Evolutionary conservation across 2,113 vertebrate species (phyloP), one percentile per base, ranked within the genome.

Genomic region (Crotophaga sulcirostris): DNA sequence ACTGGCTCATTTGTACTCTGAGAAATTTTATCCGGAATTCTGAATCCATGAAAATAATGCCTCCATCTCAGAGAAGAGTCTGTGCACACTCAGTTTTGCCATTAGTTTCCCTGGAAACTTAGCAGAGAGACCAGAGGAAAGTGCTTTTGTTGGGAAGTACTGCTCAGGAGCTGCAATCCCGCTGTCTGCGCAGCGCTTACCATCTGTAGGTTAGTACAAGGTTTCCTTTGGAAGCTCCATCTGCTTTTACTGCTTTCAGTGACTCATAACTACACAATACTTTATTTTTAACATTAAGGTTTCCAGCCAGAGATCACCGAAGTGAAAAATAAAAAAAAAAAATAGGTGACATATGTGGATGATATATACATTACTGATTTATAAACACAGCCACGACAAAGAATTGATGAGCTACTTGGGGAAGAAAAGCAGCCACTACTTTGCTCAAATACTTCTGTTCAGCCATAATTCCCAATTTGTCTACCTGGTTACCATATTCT

Each of bases 71-170:
- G 49, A 85, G 94, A 89, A 92, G 91, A 96, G 82, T 31, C 84
- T 97, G 87, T 85, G 33, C 70, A 47, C 60, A 66, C 75, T 84
- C 89, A 45, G 81, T 85, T 85, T 63, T 95, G 82, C 91, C 93
- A 91, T 93, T 83, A 90, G 87, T 96, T 96, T 96, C 87, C 94
- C 74, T 90, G 91, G 89, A 94, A 95, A 95, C 84, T 96, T 55
- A 89, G 66, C 51, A 90, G 59, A 83, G 49, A 67, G 70, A 85
- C 72, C 58, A 63, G 91, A 90, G 84, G 78, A 95, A 79, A 87
- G 33, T 51, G 58, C 36, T 79, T 91, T 76, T 6, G 1, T 63
- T 55, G 62, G 44, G 74, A 85, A 62, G 58, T 16, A 60, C 60
- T 42, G 60, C 62, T 79, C 28, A 3, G 69, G 74, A 89, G 55